Percentiles rank a stretch among this genome's conserved stretches.
These are phyloP conservation scores for Prosapia bicincta DNA, from an alignment of 2,888 invertebrate species.

Conservation along the genomic window DNA sequence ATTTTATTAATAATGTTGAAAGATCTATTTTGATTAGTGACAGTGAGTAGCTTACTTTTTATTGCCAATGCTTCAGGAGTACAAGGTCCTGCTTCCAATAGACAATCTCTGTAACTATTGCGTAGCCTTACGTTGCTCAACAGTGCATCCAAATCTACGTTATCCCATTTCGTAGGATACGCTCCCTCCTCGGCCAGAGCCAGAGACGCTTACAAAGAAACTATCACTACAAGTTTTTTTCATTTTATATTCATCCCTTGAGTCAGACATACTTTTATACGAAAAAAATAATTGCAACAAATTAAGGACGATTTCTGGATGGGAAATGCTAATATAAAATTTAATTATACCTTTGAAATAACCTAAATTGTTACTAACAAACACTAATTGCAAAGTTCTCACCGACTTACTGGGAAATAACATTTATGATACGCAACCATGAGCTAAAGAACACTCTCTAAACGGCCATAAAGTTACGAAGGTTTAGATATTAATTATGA, in stretches of 20 bases:
- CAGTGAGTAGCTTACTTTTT: background rate
- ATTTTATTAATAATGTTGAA: no score
- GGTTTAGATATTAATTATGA: no score
- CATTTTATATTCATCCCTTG: no score
- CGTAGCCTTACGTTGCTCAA: background rate
- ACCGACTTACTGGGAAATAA: no score
- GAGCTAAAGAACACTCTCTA: no score
- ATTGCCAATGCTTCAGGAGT: background rate
- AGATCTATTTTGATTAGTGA: no score
- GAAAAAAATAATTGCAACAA: background rate
- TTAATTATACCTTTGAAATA: background rate
- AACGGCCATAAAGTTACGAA: no score
- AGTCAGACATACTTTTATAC: background rate
- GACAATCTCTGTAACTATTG: background rate
- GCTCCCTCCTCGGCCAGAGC: background rate
- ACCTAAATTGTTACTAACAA: no score
- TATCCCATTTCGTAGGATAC: background rate
- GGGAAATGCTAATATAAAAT: background rate
- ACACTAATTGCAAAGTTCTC: no score
- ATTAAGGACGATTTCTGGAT: background rate
- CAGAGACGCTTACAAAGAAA: no score
- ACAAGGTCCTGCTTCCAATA: background rate
- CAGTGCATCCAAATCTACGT: background rate
- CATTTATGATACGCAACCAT: no score
- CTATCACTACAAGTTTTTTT: no score